Base-by-base conservation (phyloP, 1,140 invertebrate genomes). In the Drosophila sproati region DNA sequence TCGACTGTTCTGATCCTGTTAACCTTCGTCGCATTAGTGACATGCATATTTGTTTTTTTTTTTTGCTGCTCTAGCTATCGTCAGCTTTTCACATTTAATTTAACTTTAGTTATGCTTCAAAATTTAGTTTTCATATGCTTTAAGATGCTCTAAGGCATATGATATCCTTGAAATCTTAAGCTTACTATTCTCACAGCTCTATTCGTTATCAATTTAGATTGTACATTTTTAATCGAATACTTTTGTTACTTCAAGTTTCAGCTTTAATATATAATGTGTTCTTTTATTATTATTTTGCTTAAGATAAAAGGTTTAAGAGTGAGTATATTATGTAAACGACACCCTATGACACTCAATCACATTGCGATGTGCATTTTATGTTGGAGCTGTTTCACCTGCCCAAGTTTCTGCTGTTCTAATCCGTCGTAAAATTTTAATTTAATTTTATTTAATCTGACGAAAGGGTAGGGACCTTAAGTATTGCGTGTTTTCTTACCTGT, bases 401-500 rank as follows among this genome's bases (percentile, higher is more conserved):
- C n/a, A n/a, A 59, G 32, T 43, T 43, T 45, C 5, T 55, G 34
- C 4, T 4, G 2, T 28, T 12, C 6, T 59, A 5, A 20, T 20
- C 20, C 20, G 35, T 37, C 12, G 55, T 47, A 62, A 54, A 71
- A 64, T 71, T 39, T 47, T 55, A 28, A 62, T 57, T 57, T 57
- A 8, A 34, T 10, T 54, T 31, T 35, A 52, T 69, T 54, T 54
- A 39, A 31, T 35, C 39, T 34, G 31, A 10, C 28, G 32, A 7
- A 45, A 12, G 7, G 12, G 29, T 29, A 28, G 32, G 28, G 56
- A 28, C 60, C 12, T 39, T 73, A 69, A 61, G 41, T 74, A 35
- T 43, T 73, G 50, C 20, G 41, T 5, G 32, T 59, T 47, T 45
- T 51, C 87, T 91, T 87, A 93, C 93, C 93, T 91, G 93, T 94